Base-by-base conservation (phyloP, 2,888 invertebrate genomes). In the Vesta saturnalis region DNA sequence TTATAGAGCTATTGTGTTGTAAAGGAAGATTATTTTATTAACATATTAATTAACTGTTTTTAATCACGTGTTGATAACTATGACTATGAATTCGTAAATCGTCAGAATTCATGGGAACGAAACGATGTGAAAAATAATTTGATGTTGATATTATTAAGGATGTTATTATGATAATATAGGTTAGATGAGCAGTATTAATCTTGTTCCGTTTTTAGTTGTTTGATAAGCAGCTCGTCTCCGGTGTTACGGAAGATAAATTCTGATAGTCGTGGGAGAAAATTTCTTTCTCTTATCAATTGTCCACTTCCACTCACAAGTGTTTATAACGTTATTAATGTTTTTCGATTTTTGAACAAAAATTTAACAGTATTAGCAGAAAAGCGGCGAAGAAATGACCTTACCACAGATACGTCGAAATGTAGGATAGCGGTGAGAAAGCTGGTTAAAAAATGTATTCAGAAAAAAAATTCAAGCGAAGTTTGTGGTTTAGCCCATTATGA, bases 111-210 rank as follows among this genome's bases (percentile, higher is more conserved):
- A 6, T 39, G 39, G 39, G 39, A 39, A 39, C 39, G 39, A 10
- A n/a, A n/a, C 1, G 39, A n/a, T 39, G 39, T 39, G 39, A 39
- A 39, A 39, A 39, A n/a, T 39, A n/a, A 39, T 6, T 39, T 39
- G 3, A 2, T 39, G 39, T 39, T 39, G 39, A 39, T 39, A 39
- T 39, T 39, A 39, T 39, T 39, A 39, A 39, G 39, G 39, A 39
- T 39, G 39, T 39, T 39, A 39, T 39, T 39, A 39, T 39, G 39
- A 39, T 39, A 39, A n/a, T n/a, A n/a, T n/a, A 1, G n/a, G 39
- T 39, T 39, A n/a, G 39, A 39, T 39, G 39, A 39, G 39, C 39
- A 39, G 39, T 39, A 39, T 39, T 39, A 39, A 39, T 39, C 39
- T 39, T 4, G 39, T 39, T 39, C 39, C 39, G 39, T 39, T 39